phyloP scores from a whole-genome alignment of 2,113 vertebrate species.

The Sinocyclocheilus anophthalmus region DNA sequence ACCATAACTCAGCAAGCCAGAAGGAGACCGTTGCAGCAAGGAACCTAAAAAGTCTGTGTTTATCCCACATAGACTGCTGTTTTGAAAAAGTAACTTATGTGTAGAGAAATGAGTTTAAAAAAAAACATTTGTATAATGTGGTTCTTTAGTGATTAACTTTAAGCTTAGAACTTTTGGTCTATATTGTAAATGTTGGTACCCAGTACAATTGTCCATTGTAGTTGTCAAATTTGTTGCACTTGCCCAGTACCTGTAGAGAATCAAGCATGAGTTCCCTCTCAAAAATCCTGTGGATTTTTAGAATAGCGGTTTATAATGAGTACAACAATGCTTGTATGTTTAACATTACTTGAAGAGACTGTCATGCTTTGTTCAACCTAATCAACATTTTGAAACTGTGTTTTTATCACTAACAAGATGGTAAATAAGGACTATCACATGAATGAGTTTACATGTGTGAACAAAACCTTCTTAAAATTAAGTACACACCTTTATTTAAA shows the following conservation, averaged over 20 bases:
- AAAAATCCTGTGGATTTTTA: background rate
- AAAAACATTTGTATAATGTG: too few species aligned
- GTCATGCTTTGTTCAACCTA: background rate
- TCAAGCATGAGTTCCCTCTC: background rate
- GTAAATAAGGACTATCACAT: background rate
- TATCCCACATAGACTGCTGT: background rate
- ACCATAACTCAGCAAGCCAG: background rate
- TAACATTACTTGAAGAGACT: background rate
- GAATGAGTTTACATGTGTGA: background rate
- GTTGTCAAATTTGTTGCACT: background rate
- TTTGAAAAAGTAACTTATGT: background rate
- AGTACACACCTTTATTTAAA: background rate
- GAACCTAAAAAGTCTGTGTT: background rate
- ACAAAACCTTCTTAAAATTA: background rate
- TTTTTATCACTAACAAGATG: background rate
- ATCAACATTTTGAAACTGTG: background rate
- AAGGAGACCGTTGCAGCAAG: background rate
- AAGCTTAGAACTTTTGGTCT: background rate
- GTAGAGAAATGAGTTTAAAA: background rate
- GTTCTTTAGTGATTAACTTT: background rate
- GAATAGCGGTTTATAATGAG: background rate
- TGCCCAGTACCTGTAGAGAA: background rate
- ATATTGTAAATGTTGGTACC: background rate
- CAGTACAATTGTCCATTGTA: background rate
- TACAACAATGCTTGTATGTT: background rate